phyloP scores from a whole-genome alignment of 2,113 vertebrate genomes.

The Abramis brama region DNA sequence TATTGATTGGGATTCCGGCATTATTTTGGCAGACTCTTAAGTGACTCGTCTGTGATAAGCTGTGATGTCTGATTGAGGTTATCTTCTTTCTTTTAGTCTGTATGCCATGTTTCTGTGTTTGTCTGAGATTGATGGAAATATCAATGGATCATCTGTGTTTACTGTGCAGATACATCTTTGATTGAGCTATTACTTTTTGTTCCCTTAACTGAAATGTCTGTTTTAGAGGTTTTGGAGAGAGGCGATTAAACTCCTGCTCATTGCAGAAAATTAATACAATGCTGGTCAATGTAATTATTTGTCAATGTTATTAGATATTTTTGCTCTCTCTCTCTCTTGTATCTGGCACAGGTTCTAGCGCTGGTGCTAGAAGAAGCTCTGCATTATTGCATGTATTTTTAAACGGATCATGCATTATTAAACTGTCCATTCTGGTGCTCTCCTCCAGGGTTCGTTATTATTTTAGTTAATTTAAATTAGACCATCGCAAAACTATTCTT shows the following conservation, averaged over 20 bases:
- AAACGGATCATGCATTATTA: constrained; percentile 68
- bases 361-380: constrained; percentile 25
- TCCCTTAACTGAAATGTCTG: background rate
- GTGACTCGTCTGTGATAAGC: background rate
- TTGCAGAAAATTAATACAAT: background rate
- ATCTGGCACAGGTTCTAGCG: background rate
- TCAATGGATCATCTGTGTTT: background rate
- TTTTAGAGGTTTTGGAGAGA: background rate
- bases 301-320: background rate
- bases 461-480: background rate
- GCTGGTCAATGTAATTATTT: background rate
- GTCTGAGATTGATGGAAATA: background rate
- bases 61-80: background rate
- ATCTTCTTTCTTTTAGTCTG: background rate
- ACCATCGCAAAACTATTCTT: background rate
- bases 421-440: constrained; percentile 35
- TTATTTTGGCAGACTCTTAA: background rate
- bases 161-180: background rate
- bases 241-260: background rate
- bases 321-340: too few species aligned
- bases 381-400: constrained; percentile 59
- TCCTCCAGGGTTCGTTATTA: constrained; percentile 36
- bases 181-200: constrained; percentile 1
- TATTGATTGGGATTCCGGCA: constrained; percentile 18
- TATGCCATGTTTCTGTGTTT: background rate